A percentile compares a stretch with the other conserved stretches of the same genome.
Evolutionary conservation across 2,888 invertebrate species (phyloP).

Genomic region (Hyposoter dolosus): DNA sequence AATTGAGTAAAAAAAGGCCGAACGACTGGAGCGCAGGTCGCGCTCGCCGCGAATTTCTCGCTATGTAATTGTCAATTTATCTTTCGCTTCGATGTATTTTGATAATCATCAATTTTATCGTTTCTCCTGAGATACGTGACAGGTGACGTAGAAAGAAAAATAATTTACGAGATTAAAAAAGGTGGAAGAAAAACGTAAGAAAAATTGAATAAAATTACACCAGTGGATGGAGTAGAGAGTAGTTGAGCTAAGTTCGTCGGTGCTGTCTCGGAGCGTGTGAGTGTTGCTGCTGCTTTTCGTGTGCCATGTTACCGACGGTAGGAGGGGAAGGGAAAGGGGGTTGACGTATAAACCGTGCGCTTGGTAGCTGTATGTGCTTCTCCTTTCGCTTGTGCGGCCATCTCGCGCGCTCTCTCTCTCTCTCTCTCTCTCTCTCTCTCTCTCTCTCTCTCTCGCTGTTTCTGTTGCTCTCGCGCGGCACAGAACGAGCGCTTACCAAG

Average conservation of each 20-base stretch:
- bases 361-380: constrained; percentile 30
- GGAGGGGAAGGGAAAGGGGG: constrained; percentile 39
- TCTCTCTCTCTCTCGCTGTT: constrained; percentile 72
- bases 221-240: constrained; percentile 15
- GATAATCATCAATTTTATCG: constrained; percentile 12
- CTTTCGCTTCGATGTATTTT: constrained; percentile 16
- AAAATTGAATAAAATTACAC: constrained; percentile 4
- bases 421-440: constrained; percentile 75
- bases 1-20: constrained; percentile 5
- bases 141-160: constrained; percentile 54
- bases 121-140: constrained; percentile 51
- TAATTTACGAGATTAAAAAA: constrained; percentile 32
- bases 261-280: constrained; percentile 60
- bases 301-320: constrained; percentile 65
- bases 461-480: constrained; percentile 71
- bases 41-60: not conserved
- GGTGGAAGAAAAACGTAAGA: not conserved
- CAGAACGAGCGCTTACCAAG: constrained; percentile 66
- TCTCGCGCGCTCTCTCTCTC: constrained; percentile 70
- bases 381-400: constrained; percentile 41
- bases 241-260: constrained; percentile 50
- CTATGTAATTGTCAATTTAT: constrained; percentile 11
- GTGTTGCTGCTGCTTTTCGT: constrained; percentile 66
- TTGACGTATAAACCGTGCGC: constrained; percentile 57
- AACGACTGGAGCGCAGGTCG: not conserved